These are phyloP conservation scores for Tiaroga cobitis DNA, from an alignment of 2,797 vertebrate species.

Conservation along the genomic window DNA sequence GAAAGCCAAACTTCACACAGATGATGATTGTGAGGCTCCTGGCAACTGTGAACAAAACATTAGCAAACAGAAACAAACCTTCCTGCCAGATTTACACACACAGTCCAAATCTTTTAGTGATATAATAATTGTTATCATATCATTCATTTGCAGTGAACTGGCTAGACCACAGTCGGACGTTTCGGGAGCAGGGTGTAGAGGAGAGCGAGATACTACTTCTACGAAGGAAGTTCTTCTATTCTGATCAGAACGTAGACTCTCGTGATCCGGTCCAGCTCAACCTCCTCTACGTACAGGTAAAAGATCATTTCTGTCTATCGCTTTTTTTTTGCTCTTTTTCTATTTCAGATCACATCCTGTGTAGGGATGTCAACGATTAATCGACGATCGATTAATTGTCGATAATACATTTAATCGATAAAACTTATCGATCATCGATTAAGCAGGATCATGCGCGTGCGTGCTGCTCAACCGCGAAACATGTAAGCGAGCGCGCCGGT, in stretches of 20 bases:
- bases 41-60: conserved; percentile 2
- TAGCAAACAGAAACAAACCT: conserved; percentile 7
- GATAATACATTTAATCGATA: too few relatives aligned
- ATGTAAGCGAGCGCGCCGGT: too few relatives aligned
- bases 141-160: conserved; percentile 87
- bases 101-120: neutral
- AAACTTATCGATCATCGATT: too few relatives aligned
- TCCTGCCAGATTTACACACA: conserved; percentile 1
- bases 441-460: too few relatives aligned
- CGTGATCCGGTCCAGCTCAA: conserved; percentile 97
- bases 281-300: conserved; percentile 97
- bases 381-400: too few relatives aligned
- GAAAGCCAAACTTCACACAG: conserved; percentile 98
- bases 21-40: conserved; percentile 90
- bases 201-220: conserved; percentile 93
- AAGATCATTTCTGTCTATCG: neutral
- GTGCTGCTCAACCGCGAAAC: too few relatives aligned
- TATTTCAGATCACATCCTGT: neutral
- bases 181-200: conserved; percentile 96
- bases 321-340: neutral
- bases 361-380: too few relatives aligned
- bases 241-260: conserved; percentile 98
- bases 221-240: conserved; percentile 97
- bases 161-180: conserved; percentile 97
- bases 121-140: neutral